Evolutionary conservation across 2,888 invertebrate genomes (phyloP), one percentile per base, ranked within the genome.

Genomic region (Mongoloraphidia duomilia): DNA sequence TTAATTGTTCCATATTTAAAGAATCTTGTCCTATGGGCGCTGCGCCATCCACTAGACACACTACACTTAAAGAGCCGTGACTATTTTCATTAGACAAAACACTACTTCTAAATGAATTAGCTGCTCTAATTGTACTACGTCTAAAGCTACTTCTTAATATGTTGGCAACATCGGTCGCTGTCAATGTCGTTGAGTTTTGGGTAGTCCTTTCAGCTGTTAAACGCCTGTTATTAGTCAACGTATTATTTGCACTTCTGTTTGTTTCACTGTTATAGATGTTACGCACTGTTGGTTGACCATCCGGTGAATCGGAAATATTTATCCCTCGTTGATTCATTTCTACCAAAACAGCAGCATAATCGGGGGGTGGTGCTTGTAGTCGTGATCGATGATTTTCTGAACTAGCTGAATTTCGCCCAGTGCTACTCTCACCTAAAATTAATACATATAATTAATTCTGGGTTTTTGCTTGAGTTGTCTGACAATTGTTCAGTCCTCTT

Each of bases 331-430:
- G 70, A 57, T 75, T 75, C 70, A 78, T 78, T 60, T 79, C 79
- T 3, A 78, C 74, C 51, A 79, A 64, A 6, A 79, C 78, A 0
- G 76, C 71, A 40, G 75, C 75, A 57, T 80, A 80, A 58, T 77
- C 77, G 0, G 80, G 80, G 1, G 79, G 79, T 6, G 77, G 77
- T 2, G 74, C 71, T 52, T 70, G 66, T 41, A 53, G 45, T 50
- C 43, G 47, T 53, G 51, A n/a, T 42, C n/a, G 14, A 49, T 54
- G 6, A 52, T 52, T 34, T 54, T 39, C 13, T 3, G 40, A 44
- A 26, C 6, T 26, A 26, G 26, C 26, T 26, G 26, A 6, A 26
- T 26, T 26, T 26, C 26, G 26, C 5, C 5, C 6, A 6, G 26
- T 6, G 26, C 26, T 26, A 26, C 26, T 26, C 26, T 26, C 26